These are phyloP conservation scores for Syrphus vitripennis DNA, from an alignment of 2,888 invertebrate genomes.

Conservation along the genomic window DNA sequence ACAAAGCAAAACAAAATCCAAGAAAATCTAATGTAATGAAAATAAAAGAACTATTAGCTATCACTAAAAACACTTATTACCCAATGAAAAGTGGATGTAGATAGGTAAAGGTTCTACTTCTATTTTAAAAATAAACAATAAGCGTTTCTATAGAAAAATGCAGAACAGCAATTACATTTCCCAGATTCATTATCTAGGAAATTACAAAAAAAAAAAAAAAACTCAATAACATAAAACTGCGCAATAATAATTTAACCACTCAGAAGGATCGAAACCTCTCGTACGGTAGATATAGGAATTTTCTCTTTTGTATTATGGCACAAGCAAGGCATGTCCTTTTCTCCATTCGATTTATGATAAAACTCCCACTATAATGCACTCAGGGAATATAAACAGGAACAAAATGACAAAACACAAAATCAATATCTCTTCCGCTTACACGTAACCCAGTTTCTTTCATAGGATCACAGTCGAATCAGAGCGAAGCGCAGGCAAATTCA, in stretches of 20 bases:
- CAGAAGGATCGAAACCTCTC: conserved; percentile 49
- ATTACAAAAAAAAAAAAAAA: not conserved
- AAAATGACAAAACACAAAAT: conserved; percentile 57
- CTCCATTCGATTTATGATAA: conserved; percentile 13
- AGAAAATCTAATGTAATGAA: too few relatives aligned
- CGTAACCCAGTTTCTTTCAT: conserved; percentile 63
- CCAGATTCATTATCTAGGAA: not conserved
- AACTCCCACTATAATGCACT: conserved; percentile 27
- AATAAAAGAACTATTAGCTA: too few relatives aligned
- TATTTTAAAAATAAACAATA: not conserved
- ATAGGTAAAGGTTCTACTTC: not conserved
- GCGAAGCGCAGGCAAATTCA: conserved; percentile 38
- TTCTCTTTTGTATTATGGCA: conserved; percentile 26
- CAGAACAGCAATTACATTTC: conserved; percentile 8
- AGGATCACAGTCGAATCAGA: too few relatives aligned
- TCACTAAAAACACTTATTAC: too few relatives aligned
- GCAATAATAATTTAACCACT: conserved; percentile 66
- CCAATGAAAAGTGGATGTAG: too few relatives aligned
- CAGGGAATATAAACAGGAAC: conserved; percentile 25
- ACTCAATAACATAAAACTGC: conserved; percentile 6
- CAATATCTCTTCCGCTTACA: conserved; percentile 57
- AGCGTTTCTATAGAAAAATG: not conserved
- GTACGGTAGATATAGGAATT: not conserved
- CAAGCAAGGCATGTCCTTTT: conserved; percentile 37
- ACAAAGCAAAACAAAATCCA: too few relatives aligned